Base-by-base conservation (phyloP, 1,140 invertebrate species). In the Papilio aristodemus region DNA sequence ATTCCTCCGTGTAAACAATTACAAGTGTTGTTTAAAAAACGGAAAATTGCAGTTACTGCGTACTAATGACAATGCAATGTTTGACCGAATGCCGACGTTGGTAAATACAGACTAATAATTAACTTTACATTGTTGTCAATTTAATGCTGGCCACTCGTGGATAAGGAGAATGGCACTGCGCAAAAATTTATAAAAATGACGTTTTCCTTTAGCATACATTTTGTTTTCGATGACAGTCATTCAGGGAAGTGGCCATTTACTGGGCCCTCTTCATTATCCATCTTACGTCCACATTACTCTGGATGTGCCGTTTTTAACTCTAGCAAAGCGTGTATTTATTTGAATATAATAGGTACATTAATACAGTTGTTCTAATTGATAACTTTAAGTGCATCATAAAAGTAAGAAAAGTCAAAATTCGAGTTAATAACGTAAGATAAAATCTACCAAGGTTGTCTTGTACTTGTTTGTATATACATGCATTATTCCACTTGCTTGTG, bases 191-290 rank as follows among this genome's bases (percentile, higher is more conserved):
- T 59, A 59, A 57, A 27, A 27, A 46, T 2, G 43, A 46, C 43
- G 43, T 17, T 46, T 46, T 46, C 43, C 14, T 46, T 19, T 46
- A 46, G 43, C 43, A 46, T n/a, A n/a, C n/a, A n/a, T n/a, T 41
- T 41, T 41, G 39, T 41, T n/a, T n/a, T 5, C 19, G 46, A 50
- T 22, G 46, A 19, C 19, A 79, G 72, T 78, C 77, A 77, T 75
- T 83, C 69, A 71, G 68, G n/a, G n/a, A n/a, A n/a, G n/a, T n/a
- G n/a, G n/a, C n/a, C n/a, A n/a, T n/a, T n/a, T n/a, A n/a, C n/a
- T n/a, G n/a, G n/a, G n/a, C n/a, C n/a, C n/a, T n/a, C n/a, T n/a
- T n/a, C n/a, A n/a, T n/a, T n/a, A n/a, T n/a, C n/a, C n/a, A n/a
- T n/a, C n/a, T n/a, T n/a, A n/a, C n/a, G n/a, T n/a, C n/a, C n/a